Percentiles rank a stretch among this genome's conserved stretches.
Conservation (phyloP, 1,140 invertebrate species). For the Branchinecta lindahli region DNA sequence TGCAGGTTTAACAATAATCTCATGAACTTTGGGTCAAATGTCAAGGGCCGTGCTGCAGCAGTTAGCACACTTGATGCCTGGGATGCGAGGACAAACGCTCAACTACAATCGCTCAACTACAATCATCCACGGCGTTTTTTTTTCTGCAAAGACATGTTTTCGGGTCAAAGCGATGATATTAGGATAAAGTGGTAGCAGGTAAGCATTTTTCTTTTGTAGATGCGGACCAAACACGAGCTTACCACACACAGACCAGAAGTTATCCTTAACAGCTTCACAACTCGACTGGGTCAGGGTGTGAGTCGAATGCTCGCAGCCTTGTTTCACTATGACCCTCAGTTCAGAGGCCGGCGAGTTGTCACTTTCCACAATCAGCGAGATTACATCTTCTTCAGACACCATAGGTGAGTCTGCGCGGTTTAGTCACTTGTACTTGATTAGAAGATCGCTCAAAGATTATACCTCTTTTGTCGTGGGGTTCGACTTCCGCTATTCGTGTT, state of each 20-base stretch:
- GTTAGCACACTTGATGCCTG: too few species aligned
- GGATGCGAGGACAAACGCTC: too few species aligned
- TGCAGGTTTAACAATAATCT: too few species aligned
- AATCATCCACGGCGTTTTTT: too few species aligned
- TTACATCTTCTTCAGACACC: conserved; percentile 97
- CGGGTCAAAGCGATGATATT: too few species aligned
- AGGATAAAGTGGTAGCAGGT: too few species aligned
- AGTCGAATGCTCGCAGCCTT: conserved; percentile 85
- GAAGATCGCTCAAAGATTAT: conserved; percentile 12
- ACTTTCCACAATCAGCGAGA: conserved; percentile 98
- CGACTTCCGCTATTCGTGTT: neutral
- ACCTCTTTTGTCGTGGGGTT: neutral
- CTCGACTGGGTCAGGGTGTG: conserved; percentile 72
- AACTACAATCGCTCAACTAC: too few species aligned
- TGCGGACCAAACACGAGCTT: conserved; percentile 57
- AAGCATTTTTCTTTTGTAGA: conserved; percentile 16
- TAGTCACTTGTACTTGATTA: conserved; percentile 15
- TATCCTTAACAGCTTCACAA: conserved; percentile 90
- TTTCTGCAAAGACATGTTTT: too few species aligned
- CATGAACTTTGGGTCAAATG: too few species aligned
- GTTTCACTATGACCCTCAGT: conserved; percentile 92
- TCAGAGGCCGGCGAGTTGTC: conserved; percentile 74
- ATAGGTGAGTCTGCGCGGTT: conserved; percentile 46
- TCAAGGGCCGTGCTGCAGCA: too few species aligned
- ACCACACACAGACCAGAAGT: conserved; percentile 80